phyloP scores from a whole-genome alignment of 2,888 invertebrate species.

The Euphydryas editha region DNA sequence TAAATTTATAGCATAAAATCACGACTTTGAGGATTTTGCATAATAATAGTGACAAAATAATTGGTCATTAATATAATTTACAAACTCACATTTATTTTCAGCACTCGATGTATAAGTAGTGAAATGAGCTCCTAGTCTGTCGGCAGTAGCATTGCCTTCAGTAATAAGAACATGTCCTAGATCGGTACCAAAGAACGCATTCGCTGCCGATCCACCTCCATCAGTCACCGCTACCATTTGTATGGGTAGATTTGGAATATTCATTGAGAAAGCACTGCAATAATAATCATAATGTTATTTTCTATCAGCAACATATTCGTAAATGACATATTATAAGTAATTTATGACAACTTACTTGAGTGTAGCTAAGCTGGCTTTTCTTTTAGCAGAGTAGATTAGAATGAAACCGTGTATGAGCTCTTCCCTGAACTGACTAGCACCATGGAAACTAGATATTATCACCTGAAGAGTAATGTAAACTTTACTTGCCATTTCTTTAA shows the following conservation, averaged over 20 bases:
- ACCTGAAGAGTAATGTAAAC: conserved; percentile 67
- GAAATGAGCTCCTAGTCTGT: conserved; percentile 94
- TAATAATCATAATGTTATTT: conserved; percentile 2
- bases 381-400: conserved; percentile 96
- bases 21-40: background rate
- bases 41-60: background rate
- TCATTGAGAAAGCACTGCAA: conserved; percentile 94
- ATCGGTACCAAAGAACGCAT: conserved; percentile 95
- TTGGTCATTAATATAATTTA: background rate
- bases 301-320: too few relatives aligned
- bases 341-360: conserved; percentile 86
- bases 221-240: conserved; percentile 97
- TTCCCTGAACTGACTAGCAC: conserved; percentile 95
- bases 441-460: conserved; percentile 97
- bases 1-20: background rate
- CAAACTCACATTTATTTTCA: conserved; percentile 91
- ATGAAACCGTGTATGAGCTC: conserved; percentile 97
- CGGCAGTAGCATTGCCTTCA: conserved; percentile 96
- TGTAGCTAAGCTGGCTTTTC: conserved; percentile 96
- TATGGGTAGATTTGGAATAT: conserved; percentile 95
- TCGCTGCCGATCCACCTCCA: conserved; percentile 89
- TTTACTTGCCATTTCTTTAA: background rate
- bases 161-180: conserved; percentile 95
- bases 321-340: too few relatives aligned
- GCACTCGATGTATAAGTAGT: conserved; percentile 94